Evolutionary conservation across 1,140 invertebrate species (phyloP).

Genomic region (Hypsibius dujardini): DNA sequence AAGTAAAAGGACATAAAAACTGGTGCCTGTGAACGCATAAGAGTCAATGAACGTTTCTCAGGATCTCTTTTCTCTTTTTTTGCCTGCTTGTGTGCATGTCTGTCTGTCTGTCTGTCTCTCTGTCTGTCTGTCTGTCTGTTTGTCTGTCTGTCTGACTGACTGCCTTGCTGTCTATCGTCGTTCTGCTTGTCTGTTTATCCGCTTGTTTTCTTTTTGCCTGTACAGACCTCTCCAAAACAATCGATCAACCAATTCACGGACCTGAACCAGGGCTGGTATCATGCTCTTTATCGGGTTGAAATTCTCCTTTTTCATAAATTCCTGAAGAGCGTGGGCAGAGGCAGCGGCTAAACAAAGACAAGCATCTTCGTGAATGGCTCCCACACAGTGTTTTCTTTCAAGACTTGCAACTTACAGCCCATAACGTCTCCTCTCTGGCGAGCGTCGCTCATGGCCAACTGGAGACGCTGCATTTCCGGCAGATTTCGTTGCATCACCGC

Average conservation of each 20-base stretch:
- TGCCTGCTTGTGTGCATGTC: no score
- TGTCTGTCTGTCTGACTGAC: no score
- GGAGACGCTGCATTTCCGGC: slow-evolving; percentile 56
- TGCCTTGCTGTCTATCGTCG: no score
- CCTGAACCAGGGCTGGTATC: slow-evolving; percentile 59
- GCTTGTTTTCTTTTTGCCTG: no score
- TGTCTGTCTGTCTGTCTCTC: no score
- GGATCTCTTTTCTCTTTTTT: neutral
- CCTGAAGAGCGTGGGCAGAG: slow-evolving; percentile 51
- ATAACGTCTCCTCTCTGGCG: slow-evolving; percentile 56
- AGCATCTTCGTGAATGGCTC: neutral
- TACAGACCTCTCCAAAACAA: no score
- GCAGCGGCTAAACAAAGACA: slow-evolving; percentile 38
- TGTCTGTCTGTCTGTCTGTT: no score
- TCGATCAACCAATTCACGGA: slow-evolving; percentile 27
- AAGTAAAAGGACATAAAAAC: slow-evolving; percentile 79
- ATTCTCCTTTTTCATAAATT: slow-evolving; percentile 59
- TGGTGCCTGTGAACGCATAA: slow-evolving; percentile 42
- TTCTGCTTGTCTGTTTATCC: no score
- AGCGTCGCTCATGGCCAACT: slow-evolving; percentile 62
- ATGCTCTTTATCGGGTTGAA: slow-evolving; percentile 62
- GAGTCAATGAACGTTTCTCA: slow-evolving; percentile 20
- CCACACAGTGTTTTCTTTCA: neutral
- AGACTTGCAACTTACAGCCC: slow-evolving; percentile 40
- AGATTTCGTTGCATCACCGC: slow-evolving; percentile 59